Evolutionary conservation across 2,113 vertebrate species (phyloP), one percentile per base, ranked within the genome.

Genomic region (Labrus mixtus): DNA sequence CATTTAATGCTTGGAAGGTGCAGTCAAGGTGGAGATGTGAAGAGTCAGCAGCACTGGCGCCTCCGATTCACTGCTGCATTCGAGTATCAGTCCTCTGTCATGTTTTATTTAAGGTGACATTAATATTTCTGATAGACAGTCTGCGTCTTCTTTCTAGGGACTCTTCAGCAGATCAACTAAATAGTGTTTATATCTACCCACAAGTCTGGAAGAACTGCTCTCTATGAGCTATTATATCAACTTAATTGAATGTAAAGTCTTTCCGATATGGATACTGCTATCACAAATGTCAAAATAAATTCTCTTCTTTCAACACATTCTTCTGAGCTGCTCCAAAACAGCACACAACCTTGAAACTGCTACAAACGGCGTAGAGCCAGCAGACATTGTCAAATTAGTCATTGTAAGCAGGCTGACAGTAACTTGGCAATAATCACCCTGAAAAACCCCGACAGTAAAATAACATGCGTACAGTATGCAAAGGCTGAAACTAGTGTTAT

Each of bases 21-120:
- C 80, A 82, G 67, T 54, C 50, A 37, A 60, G 76, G 78, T 45
- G 56, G 19, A 68, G 83, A 87, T 79, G 23, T 78, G 84, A 83
- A 10, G 81, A 63, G 85, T 89, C 89, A 82, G 89, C 85, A 82
- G 78, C 69, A 29, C 81, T 39, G 81, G 77, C 67, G 15, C 82
- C 85, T 76, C 56, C 59, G 0, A 79, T 79, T 81, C 72, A 65
- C 81, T 72, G 68, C 83, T 70, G 63, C 70, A 68, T 77, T 33
- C 66, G 56, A 78, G 50, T 72, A 87, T 78, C 72, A 69, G 36
- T 41, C 13, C 76, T 68, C 43, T 62, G 70, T 87, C 81, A 83
- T 89, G 67, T 78, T 89, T 88, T 83, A 88, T 91, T 88, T 73
- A 90, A 10, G 67, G 75, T 66, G 76, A 54, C 78, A 60, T 84